Percentiles rank a stretch among this genome's conserved stretches.
Conservation (phyloP, 1,140 invertebrate species). For the Plodia interpunctella region DNA sequence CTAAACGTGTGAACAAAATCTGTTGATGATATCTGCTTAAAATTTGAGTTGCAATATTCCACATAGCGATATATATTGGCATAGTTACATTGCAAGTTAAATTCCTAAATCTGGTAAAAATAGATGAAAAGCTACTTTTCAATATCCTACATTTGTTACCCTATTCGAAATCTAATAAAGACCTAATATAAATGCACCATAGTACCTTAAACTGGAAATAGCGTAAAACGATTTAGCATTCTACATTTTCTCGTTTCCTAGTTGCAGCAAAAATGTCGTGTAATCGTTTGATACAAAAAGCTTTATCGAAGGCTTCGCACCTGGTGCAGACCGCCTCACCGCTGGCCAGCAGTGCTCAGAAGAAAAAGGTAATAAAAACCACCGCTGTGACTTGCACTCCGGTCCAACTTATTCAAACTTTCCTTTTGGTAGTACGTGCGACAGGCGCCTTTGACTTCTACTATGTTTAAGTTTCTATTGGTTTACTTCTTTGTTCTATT, state of each 20-base stretch:
- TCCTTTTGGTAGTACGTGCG: slow-evolving; percentile 7
- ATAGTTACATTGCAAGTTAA: too few relatives aligned
- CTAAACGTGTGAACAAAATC: too few relatives aligned
- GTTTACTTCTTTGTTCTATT: neutral
- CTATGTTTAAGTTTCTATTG: slow-evolving; percentile 1
- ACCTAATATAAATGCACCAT: too few relatives aligned
- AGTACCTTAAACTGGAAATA: neutral
- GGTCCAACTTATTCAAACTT: slow-evolving; percentile 8
- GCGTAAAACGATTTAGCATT: slow-evolving; percentile 20
- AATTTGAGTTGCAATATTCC: too few relatives aligned
- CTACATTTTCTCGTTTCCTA: slow-evolving; percentile 16
- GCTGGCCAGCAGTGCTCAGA: slow-evolving; percentile 15
- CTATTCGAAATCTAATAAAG: too few relatives aligned
- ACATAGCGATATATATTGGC: too few relatives aligned
- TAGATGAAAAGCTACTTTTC: too few relatives aligned
- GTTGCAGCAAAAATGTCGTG: slow-evolving; percentile 26
- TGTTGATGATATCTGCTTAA: too few relatives aligned
- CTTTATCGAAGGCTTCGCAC: slow-evolving; percentile 27
- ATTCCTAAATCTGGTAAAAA: too few relatives aligned
- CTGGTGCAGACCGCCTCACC: slow-evolving; percentile 19
- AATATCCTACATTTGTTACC: too few relatives aligned
- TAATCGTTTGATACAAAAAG: slow-evolving; percentile 31
- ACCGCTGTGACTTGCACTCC: slow-evolving; percentile 1
- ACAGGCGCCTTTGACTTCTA: neutral
- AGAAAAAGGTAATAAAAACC: slow-evolving; percentile 9